phyloP scores from a whole-genome alignment of 2,797 vertebrate genomes.

The Neomorphus geoffroyi region DNA sequence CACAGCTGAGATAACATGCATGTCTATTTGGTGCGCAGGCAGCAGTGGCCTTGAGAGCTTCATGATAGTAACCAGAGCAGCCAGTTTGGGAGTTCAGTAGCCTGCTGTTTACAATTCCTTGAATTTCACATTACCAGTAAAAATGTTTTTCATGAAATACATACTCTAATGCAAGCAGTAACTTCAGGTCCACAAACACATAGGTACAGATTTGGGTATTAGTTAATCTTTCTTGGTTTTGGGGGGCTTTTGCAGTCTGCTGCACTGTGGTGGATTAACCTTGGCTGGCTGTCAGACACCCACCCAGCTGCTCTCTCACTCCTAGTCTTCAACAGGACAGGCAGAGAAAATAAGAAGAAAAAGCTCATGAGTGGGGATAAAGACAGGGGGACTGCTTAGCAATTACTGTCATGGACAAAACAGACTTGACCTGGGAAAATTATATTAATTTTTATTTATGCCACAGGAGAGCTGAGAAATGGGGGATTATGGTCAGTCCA shows the following conservation, averaged over 20 bases:
- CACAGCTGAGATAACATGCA: accelerated
- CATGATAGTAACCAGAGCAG: not conserved
- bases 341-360: not conserved
- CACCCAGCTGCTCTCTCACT: not conserved
- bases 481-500: not conserved
- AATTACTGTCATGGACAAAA: not conserved
- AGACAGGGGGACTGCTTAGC: not conserved
- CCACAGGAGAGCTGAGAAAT: not conserved
- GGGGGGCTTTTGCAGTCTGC: not conserved
- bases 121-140: not conserved
- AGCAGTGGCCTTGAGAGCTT: not conserved
- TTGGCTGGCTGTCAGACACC: not conserved
- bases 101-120: not conserved
- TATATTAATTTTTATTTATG: not conserved
- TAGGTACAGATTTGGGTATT: not conserved
- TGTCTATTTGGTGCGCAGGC: not conserved
- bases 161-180: not conserved
- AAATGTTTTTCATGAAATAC: not conserved
- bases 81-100: not conserved
- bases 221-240: not conserved
- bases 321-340: not conserved
- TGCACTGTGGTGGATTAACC: not conserved
- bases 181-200: not conserved
- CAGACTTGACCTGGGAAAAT: not conserved
- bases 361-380: not conserved